Conservation (phyloP, 92 coral and sea anemone species). For the Epizoanthus illoricatus region DNA sequence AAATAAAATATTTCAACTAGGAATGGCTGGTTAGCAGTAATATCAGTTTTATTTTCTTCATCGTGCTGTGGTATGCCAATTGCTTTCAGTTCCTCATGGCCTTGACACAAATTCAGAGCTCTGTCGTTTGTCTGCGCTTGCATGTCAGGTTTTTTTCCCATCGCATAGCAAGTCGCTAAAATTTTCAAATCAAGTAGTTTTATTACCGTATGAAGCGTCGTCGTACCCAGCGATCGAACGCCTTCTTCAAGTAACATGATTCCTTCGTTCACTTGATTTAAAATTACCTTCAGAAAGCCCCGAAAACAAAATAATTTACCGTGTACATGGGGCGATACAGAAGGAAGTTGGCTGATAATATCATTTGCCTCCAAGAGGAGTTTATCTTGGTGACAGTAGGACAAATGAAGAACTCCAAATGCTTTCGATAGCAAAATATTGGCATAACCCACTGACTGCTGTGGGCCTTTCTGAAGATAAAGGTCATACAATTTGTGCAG, state of each 20-base stretch:
- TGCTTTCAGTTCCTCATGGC: background rate
- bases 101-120: background rate
- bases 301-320: background rate
- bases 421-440: background rate
- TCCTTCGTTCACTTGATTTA: background rate
- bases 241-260: too few species aligned
- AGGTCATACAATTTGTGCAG: too few species aligned
- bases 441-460: background rate
- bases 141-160: background rate
- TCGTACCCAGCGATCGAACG: too few species aligned
- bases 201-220: background rate
- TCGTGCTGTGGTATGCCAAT: too few species aligned
- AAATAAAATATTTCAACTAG: background rate
- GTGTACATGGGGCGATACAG: background rate
- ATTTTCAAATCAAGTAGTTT: background rate
- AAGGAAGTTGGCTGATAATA: background rate
- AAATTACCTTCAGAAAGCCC: constrained; percentile 1
- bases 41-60: too few species aligned
- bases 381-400: background rate
- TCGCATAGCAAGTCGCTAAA: background rate
- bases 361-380: background rate
- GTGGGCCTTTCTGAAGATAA: background rate
- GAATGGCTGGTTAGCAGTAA: background rate
- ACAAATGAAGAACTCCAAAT: background rate
- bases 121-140: background rate